phyloP scores from a whole-genome alignment of 2,797 vertebrate species.

The Muscicapa comitata region DNA sequence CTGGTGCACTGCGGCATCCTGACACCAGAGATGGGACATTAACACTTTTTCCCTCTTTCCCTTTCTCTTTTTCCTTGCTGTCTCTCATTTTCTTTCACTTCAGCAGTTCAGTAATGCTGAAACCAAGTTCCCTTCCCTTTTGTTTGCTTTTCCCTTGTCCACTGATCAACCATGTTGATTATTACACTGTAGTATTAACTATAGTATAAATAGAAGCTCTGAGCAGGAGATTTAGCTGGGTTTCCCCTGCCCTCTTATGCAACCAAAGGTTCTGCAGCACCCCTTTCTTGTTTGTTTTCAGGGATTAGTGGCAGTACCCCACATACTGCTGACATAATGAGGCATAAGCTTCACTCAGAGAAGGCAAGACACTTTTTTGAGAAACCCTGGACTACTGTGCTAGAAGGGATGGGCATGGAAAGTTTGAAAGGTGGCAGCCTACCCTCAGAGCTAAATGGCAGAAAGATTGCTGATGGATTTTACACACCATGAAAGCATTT shows the following conservation, averaged over 20 bases:
- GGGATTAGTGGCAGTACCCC: constrained; percentile 49
- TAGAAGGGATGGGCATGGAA: neutral
- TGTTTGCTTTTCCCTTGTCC: constrained; percentile 44
- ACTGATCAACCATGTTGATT: constrained; percentile 16
- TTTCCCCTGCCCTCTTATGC: constrained; percentile 36
- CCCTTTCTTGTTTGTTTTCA: constrained; percentile 43
- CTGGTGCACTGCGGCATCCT: neutral
- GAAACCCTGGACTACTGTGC: neutral
- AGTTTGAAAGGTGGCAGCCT: neutral
- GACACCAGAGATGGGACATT: neutral
- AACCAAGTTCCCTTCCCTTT: neutral
- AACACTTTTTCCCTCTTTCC: neutral
- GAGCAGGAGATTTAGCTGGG: neutral
- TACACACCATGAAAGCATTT: neutral
- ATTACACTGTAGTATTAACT: constrained; percentile 38
- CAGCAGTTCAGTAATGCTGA: constrained; percentile 2
- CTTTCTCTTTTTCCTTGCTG: neutral
- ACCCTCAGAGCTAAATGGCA: neutral
- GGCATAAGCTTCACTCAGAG: neutral
- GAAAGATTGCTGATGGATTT: neutral
- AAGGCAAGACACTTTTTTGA: neutral
- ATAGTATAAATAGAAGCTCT: constrained; percentile 27
- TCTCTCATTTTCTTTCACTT: neutral
- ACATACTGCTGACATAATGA: constrained; percentile 41
- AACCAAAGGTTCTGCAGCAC: neutral